A percentile compares a stretch with the other conserved stretches of the same genome.
Conservation (phyloP, 2,113 vertebrate genomes). For the Chunga burmeisteri region DNA sequence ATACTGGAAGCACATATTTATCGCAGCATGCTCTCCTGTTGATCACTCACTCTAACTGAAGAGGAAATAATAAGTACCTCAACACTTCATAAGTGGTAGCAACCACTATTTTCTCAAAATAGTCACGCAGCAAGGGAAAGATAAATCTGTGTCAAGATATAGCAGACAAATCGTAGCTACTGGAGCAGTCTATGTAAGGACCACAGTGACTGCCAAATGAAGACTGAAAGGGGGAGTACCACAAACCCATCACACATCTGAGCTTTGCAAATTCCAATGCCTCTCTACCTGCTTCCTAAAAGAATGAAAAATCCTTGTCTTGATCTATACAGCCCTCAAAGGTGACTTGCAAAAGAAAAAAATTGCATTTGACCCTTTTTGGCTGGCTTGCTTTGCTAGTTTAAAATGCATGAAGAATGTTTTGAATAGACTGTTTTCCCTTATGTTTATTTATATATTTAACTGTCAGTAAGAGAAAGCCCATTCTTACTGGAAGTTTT, state of each 20-base stretch:
- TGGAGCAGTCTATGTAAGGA: not conserved
- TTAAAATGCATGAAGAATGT: not conserved
- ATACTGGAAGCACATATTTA: not conserved
- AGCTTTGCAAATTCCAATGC: not conserved
- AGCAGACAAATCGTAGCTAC: not conserved
- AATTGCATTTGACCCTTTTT: not conserved
- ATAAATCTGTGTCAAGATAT: not conserved
- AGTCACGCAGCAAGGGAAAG: not conserved
- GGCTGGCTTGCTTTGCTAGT: not conserved
- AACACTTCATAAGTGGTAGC: not conserved
- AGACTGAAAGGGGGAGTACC: not conserved
- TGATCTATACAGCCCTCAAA: not conserved
- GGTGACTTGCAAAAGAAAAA: not conserved
- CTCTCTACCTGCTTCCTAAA: not conserved
- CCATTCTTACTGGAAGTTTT: not conserved
- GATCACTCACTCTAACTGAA: not conserved
- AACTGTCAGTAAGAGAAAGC: not conserved
- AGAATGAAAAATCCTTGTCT: constrained; percentile 20
- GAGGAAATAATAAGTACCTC: not conserved
- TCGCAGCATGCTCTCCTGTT: not conserved
- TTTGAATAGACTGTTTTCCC: not conserved
- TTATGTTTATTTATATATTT: not conserved
- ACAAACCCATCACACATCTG: not conserved
- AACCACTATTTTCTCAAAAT: not conserved
- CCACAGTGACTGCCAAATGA: not conserved